Conservation (phyloP, 2,113 vertebrate genomes). For the Galemys pyrenaicus region DNA sequence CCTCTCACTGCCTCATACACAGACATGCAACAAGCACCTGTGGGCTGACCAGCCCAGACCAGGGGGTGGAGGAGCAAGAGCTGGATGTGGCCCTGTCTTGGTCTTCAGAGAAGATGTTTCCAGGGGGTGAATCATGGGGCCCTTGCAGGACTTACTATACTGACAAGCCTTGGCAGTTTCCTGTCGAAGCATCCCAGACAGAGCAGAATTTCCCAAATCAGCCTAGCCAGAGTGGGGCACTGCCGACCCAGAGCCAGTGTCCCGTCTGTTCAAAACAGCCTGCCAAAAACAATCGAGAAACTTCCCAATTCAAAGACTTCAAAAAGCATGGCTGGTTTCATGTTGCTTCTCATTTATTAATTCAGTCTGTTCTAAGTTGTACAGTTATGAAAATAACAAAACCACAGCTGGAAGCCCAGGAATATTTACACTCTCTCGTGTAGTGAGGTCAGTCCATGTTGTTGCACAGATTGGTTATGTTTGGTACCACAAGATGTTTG, state of each 20-base stretch:
- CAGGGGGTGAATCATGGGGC: not conserved
- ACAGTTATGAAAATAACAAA: constrained; percentile 96
- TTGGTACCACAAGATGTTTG: constrained; percentile 93
- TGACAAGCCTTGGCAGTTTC: accelerated
- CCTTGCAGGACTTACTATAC: accelerated
- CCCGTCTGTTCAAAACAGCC: accelerated
- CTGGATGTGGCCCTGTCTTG: not conserved
- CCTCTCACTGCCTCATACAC: not conserved
- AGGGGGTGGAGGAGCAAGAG: not conserved
- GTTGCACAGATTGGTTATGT: constrained; percentile 85
- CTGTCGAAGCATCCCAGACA: accelerated
- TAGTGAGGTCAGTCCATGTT: constrained; percentile 91
- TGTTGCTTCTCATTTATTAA: constrained; percentile 91
- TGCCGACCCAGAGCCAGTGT: accelerated
- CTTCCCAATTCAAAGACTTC: not conserved
- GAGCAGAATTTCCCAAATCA: not conserved
- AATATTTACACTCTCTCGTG: constrained; percentile 91
- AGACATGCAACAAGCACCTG: not conserved
- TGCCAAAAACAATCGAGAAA: not conserved
- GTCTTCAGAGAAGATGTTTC: accelerated
- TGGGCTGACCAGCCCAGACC: not conserved
- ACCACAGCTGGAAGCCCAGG: constrained; percentile 96
- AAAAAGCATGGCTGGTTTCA: constrained; percentile 51
- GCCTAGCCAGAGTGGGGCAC: not conserved
- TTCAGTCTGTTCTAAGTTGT: constrained; percentile 87